Evolutionary conservation across 2,797 vertebrate species (phyloP), one percentile per base, ranked within the genome.

Genomic region (Petrocephalus schoutedeni): DNA sequence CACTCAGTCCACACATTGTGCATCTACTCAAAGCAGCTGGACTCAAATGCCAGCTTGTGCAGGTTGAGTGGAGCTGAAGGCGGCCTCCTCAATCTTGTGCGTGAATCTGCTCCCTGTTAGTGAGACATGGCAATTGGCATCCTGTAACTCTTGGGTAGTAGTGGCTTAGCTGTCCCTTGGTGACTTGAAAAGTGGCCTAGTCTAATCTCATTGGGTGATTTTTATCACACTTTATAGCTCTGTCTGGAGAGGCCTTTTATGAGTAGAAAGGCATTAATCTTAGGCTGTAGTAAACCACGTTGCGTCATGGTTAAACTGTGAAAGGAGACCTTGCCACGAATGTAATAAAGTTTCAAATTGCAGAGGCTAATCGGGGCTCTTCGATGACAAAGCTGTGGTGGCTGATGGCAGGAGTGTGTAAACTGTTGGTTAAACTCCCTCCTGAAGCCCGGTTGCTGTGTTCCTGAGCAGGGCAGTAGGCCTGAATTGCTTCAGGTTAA

Each of bases 51-150:
- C 83, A 21, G 32, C 21, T 74, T 80, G 92, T 80, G 89, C 90
- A 89, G 92, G 93, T 95, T 89, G 92, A 90, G 93, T 92, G 91
- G 92, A 89, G 91, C 94, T 95, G 93, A 41, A 83, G 19, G 3
- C 9, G 9, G 45, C 45, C 2, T n/a, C n/a, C 19, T 49, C 8
- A 6, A 45, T 53, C 41, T 21, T 49, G n/a, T 41, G n/a, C 21
- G 45, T 21, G 41, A 53, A 53, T 83, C 41, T 21, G 77, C 51
- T 87, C 16, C 56, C 28, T 87, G 45, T 41, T 85, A 41, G 14
- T 49, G 12, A 67, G 10, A 53, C 1, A 1, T 85, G n/a, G 21
- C 54, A 56, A 3, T 14, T 83, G 10, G 5, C 19, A 59, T 32
- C 36, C 58, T 54, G 56, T 64, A 64, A 10, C 9, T 56, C 9